These are phyloP conservation scores for Musca vetustissima DNA, from an alignment of 1,140 invertebrate genomes.

Conservation along the genomic window DNA sequence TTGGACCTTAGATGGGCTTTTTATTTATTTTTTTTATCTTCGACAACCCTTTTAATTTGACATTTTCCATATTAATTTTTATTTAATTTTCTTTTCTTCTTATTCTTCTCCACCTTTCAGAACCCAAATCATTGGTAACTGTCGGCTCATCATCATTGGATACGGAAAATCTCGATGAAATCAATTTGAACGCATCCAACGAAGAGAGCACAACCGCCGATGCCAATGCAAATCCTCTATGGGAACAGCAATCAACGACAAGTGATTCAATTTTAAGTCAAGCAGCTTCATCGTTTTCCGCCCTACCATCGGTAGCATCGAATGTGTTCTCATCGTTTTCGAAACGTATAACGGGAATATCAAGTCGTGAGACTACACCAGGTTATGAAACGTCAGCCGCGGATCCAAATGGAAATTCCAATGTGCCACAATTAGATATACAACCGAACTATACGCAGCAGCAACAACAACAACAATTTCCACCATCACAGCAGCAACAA, in stretches of 20 bases:
- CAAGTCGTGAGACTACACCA: slow-evolving; percentile 32
- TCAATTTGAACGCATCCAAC: slow-evolving; percentile 46
- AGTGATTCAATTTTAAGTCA: slow-evolving; percentile 56
- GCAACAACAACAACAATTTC: slow-evolving; percentile 22
- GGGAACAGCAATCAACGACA: slow-evolving; percentile 39
- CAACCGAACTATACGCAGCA: slow-evolving; percentile 46
- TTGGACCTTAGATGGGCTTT: too few relatives aligned
- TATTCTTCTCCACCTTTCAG: slow-evolving; percentile 30
- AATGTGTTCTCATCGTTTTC: slow-evolving; percentile 64
- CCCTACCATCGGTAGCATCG: slow-evolving; percentile 61
- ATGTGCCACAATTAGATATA: slow-evolving; percentile 41
- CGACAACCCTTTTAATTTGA: too few relatives aligned
- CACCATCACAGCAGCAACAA: slow-evolving; percentile 27
- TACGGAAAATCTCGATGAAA: slow-evolving; percentile 51
- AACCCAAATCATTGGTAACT: slow-evolving; percentile 48
- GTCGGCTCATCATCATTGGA: slow-evolving; percentile 50
- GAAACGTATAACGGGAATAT: slow-evolving; percentile 53
- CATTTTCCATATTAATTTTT: too few relatives aligned
- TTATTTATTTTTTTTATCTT: too few relatives aligned
- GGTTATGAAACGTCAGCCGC: slow-evolving; percentile 25
- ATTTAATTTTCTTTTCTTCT: too few relatives aligned
- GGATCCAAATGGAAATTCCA: slow-evolving; percentile 20
- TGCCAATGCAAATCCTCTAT: slow-evolving; percentile 43
- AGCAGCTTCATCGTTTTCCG: slow-evolving; percentile 62
- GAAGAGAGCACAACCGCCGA: slow-evolving; percentile 28